Evolutionary conservation across 92 coral and sea anemone genomes (phyloP).

Genomic region (Blastomussa wellsi): DNA sequence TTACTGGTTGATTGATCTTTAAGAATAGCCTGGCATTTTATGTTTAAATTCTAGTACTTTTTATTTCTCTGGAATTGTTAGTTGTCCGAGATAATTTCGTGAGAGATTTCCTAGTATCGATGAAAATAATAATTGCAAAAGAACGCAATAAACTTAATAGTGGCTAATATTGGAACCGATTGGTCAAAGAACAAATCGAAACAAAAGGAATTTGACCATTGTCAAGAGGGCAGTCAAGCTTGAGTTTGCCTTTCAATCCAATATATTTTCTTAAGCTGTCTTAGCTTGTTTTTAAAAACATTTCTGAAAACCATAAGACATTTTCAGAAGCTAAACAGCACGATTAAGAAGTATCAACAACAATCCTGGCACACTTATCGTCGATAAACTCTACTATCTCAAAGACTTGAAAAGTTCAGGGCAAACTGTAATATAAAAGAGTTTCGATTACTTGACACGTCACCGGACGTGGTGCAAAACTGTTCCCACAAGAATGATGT

Average conservation of each 20-base stretch:
- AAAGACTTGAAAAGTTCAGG: not conserved
- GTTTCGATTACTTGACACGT: slow-evolving; percentile 30
- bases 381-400: not conserved
- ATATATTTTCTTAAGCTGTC: slow-evolving; percentile 1
- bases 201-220: slow-evolving; percentile 9
- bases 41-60: not conserved
- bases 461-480: slow-evolving; percentile 27
- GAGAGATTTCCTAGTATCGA: not conserved
- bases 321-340: not conserved
- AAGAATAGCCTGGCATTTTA: not conserved
- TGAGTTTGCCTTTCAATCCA: slow-evolving; percentile 12
- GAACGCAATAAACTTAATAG: slow-evolving; percentile 45
- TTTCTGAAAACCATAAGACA: not conserved
- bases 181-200: slow-evolving; percentile 4
- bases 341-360: not conserved
- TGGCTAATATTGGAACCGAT: slow-evolving; percentile 29
- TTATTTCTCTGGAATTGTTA: not conserved
- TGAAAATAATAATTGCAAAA: slow-evolving; percentile 1
- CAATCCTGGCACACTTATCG: not conserved
- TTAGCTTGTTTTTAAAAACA: slow-evolving; percentile 15
- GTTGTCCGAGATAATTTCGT: slow-evolving; percentile 17
- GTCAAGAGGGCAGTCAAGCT: slow-evolving; percentile 7
- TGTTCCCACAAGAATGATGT: slow-evolving; percentile 32
- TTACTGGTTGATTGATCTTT: not conserved
- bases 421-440: slow-evolving; percentile 13